phyloP scores from a whole-genome alignment of 2,797 vertebrate species.

The Ptychobarbus kaznakovi region DNA sequence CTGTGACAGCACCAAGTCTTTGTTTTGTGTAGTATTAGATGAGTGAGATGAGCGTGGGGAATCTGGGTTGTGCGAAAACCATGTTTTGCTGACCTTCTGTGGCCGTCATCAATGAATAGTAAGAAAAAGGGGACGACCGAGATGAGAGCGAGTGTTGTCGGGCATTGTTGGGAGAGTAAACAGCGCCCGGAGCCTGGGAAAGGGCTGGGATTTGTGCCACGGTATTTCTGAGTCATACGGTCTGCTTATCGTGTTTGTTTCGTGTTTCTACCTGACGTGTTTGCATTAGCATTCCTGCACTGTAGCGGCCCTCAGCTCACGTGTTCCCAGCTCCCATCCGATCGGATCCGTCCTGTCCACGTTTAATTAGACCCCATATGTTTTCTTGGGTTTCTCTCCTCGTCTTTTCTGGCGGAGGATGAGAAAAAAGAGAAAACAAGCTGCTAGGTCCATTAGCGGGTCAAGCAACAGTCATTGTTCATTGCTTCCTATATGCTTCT shows the following conservation, averaged over 20 bases:
- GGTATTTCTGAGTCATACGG: conserved; percentile 74
- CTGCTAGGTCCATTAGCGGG: conserved; percentile 81
- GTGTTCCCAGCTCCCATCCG: conserved; percentile 51
- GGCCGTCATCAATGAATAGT: conserved; percentile 52
- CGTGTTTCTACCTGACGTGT: conserved; percentile 60
- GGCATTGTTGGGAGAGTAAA: conserved; percentile 69
- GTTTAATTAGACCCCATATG: conserved; percentile 67
- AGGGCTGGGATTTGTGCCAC: conserved; percentile 73
- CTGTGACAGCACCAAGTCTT: conserved; percentile 45
- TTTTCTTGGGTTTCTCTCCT: conserved; percentile 61
- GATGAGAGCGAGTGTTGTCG: conserved; percentile 50
- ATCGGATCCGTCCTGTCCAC: conserved; percentile 49
- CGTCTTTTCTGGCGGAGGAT: conserved; percentile 33
- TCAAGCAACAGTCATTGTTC: conserved; percentile 85
- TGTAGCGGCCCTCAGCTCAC: conserved; percentile 17
- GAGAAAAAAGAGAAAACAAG: conserved; percentile 53
- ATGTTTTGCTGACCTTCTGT: conserved; percentile 53
- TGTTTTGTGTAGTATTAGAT: conserved; percentile 46
- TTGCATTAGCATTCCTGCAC: conserved; percentile 62
- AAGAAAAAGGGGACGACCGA: conserved; percentile 46
- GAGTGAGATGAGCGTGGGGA: conserved; percentile 27
- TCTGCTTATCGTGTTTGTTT: conserved; percentile 65
- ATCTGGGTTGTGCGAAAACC: conserved; percentile 29
- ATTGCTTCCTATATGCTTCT: conserved; percentile 79
- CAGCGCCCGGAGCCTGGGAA: conserved; percentile 70